Percentiles rank a stretch among this genome's conserved stretches.
phyloP scores from a whole-genome alignment of 2,797 vertebrate species.

The Distichodus sexfasciatus region DNA sequence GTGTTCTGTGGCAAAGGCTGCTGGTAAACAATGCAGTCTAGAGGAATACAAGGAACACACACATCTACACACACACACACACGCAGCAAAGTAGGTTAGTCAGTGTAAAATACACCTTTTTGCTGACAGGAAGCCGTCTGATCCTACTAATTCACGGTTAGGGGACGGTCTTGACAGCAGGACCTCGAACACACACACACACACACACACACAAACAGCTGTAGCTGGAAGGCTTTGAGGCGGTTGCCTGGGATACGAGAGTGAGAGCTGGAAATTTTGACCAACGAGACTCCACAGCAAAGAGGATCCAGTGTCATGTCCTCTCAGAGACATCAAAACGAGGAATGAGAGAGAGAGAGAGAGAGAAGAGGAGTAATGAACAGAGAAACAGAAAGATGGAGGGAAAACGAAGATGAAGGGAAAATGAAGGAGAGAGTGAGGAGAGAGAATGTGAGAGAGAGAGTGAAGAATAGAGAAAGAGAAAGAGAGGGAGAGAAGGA shows the following conservation, averaged over 20 bases:
- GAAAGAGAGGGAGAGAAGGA: not conserved
- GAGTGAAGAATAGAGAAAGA: not conserved
- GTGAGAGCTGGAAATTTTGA: not conserved
- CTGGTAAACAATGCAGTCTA: too few relatives aligned
- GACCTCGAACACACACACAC: not conserved
- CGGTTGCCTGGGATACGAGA: not conserved
- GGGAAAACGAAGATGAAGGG: not conserved
- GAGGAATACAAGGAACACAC: not conserved
- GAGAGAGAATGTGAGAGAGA: not conserved
- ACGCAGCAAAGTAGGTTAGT: not conserved
- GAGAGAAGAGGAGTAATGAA: not conserved
- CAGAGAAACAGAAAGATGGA: not conserved
- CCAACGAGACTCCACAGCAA: not conserved
- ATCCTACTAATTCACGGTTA: constrained; percentile 5
- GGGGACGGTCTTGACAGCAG: not conserved
- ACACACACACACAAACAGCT: not conserved
- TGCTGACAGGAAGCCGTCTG: not conserved
- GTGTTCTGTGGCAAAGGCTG: too few relatives aligned
- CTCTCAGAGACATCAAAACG: not conserved
- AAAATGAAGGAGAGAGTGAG: not conserved
- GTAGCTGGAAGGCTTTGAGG: not conserved
- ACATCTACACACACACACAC: not conserved
- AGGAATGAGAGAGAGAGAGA: not conserved
- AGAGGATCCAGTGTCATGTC: not conserved
- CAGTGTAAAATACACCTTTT: not conserved